Percentiles rank a stretch among this genome's conserved stretches.
Evolutionary conservation across 2,888 invertebrate species (phyloP).

Genomic region (Suillia variegata): DNA sequence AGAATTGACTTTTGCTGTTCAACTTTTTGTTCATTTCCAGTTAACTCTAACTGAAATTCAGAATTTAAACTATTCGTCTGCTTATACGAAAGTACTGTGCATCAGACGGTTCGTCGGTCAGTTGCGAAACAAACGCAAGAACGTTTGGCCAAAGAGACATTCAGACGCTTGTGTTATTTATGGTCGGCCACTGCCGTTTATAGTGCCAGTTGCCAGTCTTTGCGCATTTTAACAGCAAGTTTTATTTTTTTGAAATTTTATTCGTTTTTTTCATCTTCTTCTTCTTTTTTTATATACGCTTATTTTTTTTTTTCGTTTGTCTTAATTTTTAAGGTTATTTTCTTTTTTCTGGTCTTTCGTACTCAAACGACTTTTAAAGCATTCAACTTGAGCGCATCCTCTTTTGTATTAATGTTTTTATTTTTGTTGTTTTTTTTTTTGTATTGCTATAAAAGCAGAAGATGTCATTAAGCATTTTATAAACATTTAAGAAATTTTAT

Average conservation of each 20-base stretch:
- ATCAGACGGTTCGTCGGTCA: too few species aligned
- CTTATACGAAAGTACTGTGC: too few species aligned
- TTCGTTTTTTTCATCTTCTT: too few species aligned
- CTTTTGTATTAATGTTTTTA: neutral
- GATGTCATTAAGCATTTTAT: neutral
- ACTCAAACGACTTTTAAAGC: neutral
- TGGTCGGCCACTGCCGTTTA: conserved; percentile 1
- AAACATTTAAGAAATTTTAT: conserved; percentile 2
- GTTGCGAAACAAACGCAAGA: too few species aligned
- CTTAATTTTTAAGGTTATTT: neutral
- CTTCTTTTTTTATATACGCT: neutral
- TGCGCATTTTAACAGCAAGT: neutral
- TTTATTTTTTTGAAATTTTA: too few species aligned
- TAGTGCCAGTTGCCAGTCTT: too few species aligned
- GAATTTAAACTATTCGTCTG: too few species aligned
- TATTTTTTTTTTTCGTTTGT: neutral
- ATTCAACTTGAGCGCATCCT: neutral
- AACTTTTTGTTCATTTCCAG: too few species aligned
- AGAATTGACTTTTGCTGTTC: too few species aligned
- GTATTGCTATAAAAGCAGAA: neutral
- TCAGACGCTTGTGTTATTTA: neutral
- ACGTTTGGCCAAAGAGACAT: too few species aligned
- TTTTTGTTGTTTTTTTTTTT: neutral
- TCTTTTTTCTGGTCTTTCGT: neutral
- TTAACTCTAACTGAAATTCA: too few species aligned